Evolutionary conservation across 2,888 invertebrate species (phyloP).

Genomic region (Anthrax anthrax): DNA sequence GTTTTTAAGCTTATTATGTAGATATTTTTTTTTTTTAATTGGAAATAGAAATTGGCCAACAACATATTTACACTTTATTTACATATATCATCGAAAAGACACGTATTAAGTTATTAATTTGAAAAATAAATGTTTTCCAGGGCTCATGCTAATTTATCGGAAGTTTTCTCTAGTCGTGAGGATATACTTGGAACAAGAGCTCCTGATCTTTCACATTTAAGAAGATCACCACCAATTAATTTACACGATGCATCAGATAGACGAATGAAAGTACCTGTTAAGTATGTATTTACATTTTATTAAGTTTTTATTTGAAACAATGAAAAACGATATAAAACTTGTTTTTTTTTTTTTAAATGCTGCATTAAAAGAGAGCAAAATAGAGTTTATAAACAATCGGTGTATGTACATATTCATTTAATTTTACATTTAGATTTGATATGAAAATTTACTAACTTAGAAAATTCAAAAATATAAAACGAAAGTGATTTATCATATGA

Average conservation of each 20-base stretch:
- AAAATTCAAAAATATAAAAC: no score
- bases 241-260: background rate
- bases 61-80: no score
- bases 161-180: slow-evolving; percentile 7
- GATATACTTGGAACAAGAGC: slow-evolving; percentile 9
- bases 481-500: no score
- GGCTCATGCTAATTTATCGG: slow-evolving; percentile 3
- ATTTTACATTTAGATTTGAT: no score
- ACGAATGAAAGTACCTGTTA: slow-evolving; percentile 1
- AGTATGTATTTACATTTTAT: background rate
- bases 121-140: no score
- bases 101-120: no score
- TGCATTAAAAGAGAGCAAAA: background rate
- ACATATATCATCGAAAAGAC: no score
- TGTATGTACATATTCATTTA: no score
- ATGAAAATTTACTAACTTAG: no score
- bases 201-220: slow-evolving; percentile 5
- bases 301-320: background rate
- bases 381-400: background rate
- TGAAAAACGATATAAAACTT: no score
- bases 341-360: background rate
- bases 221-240: background rate
- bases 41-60: no score
- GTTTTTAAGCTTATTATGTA: no score
- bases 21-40: background rate